Evolutionary conservation across 2,888 invertebrate species (phyloP).

Genomic region (Chironomus riparius): DNA sequence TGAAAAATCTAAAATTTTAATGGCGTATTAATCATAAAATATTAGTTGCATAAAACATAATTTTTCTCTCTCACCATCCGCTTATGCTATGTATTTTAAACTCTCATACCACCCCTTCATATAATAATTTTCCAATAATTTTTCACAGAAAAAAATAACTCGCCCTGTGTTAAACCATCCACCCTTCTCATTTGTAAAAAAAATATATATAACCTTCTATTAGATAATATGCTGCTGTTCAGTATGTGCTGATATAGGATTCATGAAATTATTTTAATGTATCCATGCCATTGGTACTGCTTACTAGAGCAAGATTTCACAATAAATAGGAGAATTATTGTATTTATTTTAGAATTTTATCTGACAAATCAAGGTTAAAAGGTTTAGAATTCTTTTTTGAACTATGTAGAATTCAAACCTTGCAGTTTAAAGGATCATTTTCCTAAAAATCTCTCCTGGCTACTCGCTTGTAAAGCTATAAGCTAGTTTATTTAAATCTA

Average conservation of each 20-base stretch:
- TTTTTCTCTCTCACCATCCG: neutral
- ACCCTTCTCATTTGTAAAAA: neutral
- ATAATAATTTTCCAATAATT: constrained; percentile 8
- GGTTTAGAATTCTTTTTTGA: no score
- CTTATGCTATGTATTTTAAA: neutral
- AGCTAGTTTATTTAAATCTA: no score
- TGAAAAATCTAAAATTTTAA: constrained; percentile 19
- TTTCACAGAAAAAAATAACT: neutral
- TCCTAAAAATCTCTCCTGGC: no score
- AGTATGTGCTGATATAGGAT: neutral
- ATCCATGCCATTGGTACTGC: neutral
- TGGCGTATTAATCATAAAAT: constrained; percentile 26
- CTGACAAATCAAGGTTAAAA: no score
- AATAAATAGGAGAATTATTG: neutral
- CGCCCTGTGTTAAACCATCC: neutral
- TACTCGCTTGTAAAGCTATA: no score
- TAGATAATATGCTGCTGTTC: neutral
- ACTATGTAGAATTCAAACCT: no score
- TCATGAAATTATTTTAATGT: neutral
- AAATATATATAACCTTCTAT: neutral
- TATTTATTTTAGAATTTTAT: no score
- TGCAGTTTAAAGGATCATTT: no score
- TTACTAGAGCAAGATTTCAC: neutral
- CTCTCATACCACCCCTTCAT: neutral
- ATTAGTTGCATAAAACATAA: constrained; percentile 27